A percentile compares a stretch with the other conserved stretches of the same genome.
These are phyloP conservation scores for Drosophila sechellia DNA, from an alignment of 1,140 invertebrate species.

Conservation along the genomic window DNA sequence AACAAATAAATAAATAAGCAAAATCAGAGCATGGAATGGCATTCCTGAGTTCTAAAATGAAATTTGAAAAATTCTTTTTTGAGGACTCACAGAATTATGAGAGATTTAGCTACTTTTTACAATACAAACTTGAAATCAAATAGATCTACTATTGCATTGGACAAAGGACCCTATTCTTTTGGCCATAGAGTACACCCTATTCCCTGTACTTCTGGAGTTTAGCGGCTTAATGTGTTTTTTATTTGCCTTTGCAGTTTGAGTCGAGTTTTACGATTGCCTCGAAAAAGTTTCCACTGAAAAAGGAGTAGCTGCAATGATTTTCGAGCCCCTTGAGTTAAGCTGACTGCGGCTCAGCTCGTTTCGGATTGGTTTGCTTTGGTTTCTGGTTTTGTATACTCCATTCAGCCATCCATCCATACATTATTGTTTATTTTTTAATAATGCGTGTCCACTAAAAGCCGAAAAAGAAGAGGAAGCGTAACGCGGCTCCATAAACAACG, in stretches of 20 bases:
- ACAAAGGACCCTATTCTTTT: not conserved
- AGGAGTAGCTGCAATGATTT: slow-evolving; percentile 65
- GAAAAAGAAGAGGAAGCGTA: slow-evolving; percentile 62
- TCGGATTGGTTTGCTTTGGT: slow-evolving; percentile 36
- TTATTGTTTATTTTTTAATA: slow-evolving; percentile 84
- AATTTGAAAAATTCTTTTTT: too few species aligned
- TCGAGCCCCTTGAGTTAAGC: slow-evolving; percentile 12
- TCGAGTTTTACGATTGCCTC: slow-evolving; percentile 64
- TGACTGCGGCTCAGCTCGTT: slow-evolving; percentile 11
- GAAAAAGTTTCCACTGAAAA: slow-evolving; percentile 70
- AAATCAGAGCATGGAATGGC: too few species aligned
- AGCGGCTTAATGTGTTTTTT: slow-evolving; percentile 43
- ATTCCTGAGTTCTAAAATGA: too few species aligned
- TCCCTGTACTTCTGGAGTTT: slow-evolving; percentile 14
- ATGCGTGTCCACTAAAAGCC: slow-evolving; percentile 81
- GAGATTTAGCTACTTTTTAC: too few species aligned
- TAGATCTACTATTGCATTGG: too few species aligned
- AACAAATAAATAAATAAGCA: not conserved
- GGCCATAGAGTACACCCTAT: slow-evolving; percentile 24
- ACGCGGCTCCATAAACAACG: slow-evolving; percentile 73
- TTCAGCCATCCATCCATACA: slow-evolving; percentile 16
- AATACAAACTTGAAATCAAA: too few species aligned
- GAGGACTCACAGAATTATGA: too few species aligned
- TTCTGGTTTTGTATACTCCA: slow-evolving; percentile 47
- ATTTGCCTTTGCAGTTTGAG: slow-evolving; percentile 52